A percentile compares a stretch with the other conserved stretches of the same genome.
Evolutionary conservation across 2,797 vertebrate genomes (phyloP).

Genomic region (Helicolenus hilgendorfi): DNA sequence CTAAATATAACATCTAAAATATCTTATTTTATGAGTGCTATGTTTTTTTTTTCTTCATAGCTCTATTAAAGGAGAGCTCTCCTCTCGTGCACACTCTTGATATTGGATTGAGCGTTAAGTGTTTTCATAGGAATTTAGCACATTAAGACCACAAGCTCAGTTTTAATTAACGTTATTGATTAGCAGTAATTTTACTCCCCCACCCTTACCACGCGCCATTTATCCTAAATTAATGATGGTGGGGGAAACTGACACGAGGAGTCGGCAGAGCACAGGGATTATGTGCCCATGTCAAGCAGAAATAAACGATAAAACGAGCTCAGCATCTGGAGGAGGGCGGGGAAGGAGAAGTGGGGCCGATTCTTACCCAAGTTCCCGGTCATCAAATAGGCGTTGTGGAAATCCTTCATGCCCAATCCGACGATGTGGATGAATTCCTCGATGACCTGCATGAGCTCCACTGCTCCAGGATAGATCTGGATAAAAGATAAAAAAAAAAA

Average conservation of each 20-base stretch:
- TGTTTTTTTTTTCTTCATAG: background rate
- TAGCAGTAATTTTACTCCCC: slow-evolving; percentile 66
- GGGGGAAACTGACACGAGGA: slow-evolving; percentile 72
- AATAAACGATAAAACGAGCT: slow-evolving; percentile 46
- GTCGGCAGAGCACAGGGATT: slow-evolving; percentile 60
- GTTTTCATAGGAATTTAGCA: slow-evolving; percentile 83
- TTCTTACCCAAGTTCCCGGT: slow-evolving; percentile 99
- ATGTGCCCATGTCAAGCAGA: slow-evolving; percentile 55
- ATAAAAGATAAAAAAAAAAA: slow-evolving; percentile 30
- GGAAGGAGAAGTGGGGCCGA: slow-evolving; percentile 48
- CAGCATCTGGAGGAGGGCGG: background rate
- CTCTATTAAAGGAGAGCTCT: background rate
- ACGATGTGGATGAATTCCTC: slow-evolving; percentile 99
- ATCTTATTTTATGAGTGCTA: background rate
- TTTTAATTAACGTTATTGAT: slow-evolving; percentile 89
- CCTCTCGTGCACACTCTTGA: slow-evolving; percentile 17
- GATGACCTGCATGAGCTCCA: slow-evolving; percentile 99
- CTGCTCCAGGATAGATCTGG: slow-evolving; percentile 97
- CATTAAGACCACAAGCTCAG: slow-evolving; percentile 80
- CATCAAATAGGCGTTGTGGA: slow-evolving; percentile 99
- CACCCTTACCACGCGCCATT: slow-evolving; percentile 68
- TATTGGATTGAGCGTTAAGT: slow-evolving; percentile 60
- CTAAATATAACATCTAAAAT: background rate
- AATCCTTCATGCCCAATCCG: slow-evolving; percentile 99
- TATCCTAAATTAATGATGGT: slow-evolving; percentile 83